Evolutionary conservation across 2,797 vertebrate genomes (phyloP).

Genomic region (Manis pentadactyla): DNA sequence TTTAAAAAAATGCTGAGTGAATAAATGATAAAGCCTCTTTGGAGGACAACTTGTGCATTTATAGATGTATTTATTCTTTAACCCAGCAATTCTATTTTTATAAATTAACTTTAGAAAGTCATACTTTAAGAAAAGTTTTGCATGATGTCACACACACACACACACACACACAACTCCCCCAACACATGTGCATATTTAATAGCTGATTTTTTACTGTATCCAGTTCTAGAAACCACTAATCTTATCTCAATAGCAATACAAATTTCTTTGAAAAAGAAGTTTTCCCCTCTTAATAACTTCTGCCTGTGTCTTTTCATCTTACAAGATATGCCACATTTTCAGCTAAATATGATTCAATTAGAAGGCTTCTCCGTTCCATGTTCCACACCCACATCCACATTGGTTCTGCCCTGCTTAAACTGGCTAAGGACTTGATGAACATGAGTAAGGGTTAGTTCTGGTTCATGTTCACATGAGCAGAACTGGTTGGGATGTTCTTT

Average conservation of each 20-base stretch:
- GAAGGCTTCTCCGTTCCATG: not conserved
- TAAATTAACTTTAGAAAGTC: not conserved
- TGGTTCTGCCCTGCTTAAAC: not conserved
- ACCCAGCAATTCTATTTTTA: not conserved
- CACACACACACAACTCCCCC: not conserved
- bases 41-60: not conserved
- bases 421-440: not conserved
- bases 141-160: not conserved
- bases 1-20: not conserved
- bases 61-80: not conserved
- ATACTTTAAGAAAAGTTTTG: not conserved
- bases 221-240: slow-evolving; percentile 22
- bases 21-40: not conserved
- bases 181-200: not conserved
- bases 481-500: not conserved
- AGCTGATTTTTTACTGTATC: not conserved
- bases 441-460: not conserved
- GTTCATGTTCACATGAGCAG: not conserved
- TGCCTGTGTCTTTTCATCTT: not conserved
- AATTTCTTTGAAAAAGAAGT: slow-evolving; percentile 7
- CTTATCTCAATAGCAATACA: not conserved
- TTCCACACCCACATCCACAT: not conserved
- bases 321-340: not conserved
- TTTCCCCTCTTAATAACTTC: not conserved
- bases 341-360: not conserved